Conservation (phyloP, 2,113 vertebrate species). For the Pseudonaja textilis region DNA sequence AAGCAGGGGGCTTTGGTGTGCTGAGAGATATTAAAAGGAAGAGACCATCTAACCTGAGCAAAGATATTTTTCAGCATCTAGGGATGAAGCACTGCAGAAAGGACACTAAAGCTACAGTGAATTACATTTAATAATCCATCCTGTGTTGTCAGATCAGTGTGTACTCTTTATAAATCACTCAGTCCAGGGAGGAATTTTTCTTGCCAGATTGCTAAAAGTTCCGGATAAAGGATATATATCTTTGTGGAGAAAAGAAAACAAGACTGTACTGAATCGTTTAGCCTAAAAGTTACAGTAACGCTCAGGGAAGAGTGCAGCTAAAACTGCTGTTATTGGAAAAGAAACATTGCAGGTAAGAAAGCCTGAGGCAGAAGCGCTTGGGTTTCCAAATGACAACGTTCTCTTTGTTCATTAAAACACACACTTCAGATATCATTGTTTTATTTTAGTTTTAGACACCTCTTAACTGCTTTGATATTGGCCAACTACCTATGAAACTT, state of each 20-base stretch:
- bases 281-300: not conserved
- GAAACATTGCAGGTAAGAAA: not conserved
- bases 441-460: not conserved
- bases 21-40: constrained; percentile 15
- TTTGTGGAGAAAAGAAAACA: constrained; percentile 10
- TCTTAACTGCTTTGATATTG: not conserved
- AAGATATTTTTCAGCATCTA: not conserved
- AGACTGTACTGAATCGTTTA: constrained; percentile 4
- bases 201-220: constrained; percentile 12
- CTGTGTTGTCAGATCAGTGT: not conserved
- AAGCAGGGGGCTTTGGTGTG: not conserved
- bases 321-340: not conserved
- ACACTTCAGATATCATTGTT: not conserved
- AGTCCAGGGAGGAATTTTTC: constrained; percentile 7
- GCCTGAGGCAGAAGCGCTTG: not conserved
- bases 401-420: not conserved
- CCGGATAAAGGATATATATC: constrained; percentile 17
- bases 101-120: not conserved
- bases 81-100: not conserved
- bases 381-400: not conserved
- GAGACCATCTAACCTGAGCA: not conserved
- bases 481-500: not conserved
- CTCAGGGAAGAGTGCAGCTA: not conserved
- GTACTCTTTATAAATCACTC: constrained; percentile 18
- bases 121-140: constrained; percentile 26